phyloP scores from a whole-genome alignment of 2,113 vertebrate species.

The Actenoides lindsayi region DNA sequence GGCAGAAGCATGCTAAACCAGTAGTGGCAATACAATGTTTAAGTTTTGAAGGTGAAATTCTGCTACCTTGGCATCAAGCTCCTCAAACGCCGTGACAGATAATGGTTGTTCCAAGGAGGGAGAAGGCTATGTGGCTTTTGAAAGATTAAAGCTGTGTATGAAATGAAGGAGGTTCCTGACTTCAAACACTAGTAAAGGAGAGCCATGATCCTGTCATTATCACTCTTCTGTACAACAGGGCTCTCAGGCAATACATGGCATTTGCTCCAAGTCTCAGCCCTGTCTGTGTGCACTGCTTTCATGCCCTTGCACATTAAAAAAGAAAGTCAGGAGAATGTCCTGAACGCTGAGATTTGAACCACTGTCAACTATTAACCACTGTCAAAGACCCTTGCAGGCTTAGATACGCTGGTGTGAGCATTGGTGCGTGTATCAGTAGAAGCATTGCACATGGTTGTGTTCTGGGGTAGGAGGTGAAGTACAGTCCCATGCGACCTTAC shows the following conservation, averaged over 20 bases:
- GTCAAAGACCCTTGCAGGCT: neutral
- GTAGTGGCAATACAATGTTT: neutral
- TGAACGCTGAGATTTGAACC: neutral
- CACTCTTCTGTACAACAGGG: neutral
- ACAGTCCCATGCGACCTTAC: neutral
- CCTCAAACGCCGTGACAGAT: neutral
- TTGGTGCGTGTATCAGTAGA: neutral
- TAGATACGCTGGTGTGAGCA: neutral
- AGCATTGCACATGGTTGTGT: rapidly evolving
- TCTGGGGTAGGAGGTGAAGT: neutral
- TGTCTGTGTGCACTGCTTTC: neutral
- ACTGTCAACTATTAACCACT: neutral
- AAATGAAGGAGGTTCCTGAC: neutral
- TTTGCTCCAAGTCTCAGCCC: neutral
- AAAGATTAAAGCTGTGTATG: neutral
- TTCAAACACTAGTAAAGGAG: neutral
- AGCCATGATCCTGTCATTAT: neutral
- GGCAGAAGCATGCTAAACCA: neutral
- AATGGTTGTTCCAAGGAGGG: neutral
- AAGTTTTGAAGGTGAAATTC: neutral
- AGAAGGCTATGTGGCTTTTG: neutral
- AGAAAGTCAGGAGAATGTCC: neutral
- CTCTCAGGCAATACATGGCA: neutral
- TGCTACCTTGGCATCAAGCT: neutral
- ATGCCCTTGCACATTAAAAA: neutral